These are phyloP conservation scores for Cantharis lateralis DNA, from an alignment of 2,888 invertebrate species.

Conservation along the genomic window DNA sequence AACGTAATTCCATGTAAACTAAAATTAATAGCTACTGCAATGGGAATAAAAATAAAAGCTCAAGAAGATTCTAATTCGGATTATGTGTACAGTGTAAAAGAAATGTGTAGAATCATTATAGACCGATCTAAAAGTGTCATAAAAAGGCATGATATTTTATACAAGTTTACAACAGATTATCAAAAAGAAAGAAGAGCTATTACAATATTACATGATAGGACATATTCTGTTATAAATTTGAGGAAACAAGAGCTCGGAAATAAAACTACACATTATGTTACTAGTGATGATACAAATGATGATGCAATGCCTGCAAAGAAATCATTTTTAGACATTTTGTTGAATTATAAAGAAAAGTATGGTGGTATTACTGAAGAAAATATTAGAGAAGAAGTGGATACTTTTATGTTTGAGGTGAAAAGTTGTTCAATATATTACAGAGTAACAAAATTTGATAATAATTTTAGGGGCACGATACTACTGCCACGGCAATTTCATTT, in stretches of 20 bases:
- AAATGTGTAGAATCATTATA: constrained; percentile 47
- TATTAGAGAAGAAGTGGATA: constrained; percentile 72
- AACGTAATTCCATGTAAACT: background rate
- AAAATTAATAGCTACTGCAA: constrained; percentile 72
- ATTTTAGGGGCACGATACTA: constrained; percentile 6
- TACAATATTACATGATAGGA: constrained; percentile 58
- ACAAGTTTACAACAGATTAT: constrained; percentile 54
- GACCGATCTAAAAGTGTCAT: constrained; percentile 52
- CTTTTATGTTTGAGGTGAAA: constrained; percentile 79
- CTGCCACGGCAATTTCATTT: background rate
- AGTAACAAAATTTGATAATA: too few species aligned
- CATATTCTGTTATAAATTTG: constrained; percentile 61
- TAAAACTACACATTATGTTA: background rate
- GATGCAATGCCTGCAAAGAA: constrained; percentile 54
- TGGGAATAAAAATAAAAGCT: constrained; percentile 78
- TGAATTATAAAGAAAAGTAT: constrained; percentile 61
- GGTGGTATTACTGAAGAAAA: constrained; percentile 62
- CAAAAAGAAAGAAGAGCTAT: constrained; percentile 59
- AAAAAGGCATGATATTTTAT: constrained; percentile 58
- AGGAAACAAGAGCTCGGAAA: constrained; percentile 47
- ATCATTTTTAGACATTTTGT: constrained; percentile 67
- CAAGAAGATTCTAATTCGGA: constrained; percentile 70
- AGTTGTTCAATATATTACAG: too few species aligned
- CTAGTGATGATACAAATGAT: constrained; percentile 15
- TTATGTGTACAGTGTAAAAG: constrained; percentile 74